A percentile compares a stretch with the other conserved stretches of the same genome.
Conservation (phyloP, 2,113 vertebrate genomes). For the Ploceus nigricollis region DNA sequence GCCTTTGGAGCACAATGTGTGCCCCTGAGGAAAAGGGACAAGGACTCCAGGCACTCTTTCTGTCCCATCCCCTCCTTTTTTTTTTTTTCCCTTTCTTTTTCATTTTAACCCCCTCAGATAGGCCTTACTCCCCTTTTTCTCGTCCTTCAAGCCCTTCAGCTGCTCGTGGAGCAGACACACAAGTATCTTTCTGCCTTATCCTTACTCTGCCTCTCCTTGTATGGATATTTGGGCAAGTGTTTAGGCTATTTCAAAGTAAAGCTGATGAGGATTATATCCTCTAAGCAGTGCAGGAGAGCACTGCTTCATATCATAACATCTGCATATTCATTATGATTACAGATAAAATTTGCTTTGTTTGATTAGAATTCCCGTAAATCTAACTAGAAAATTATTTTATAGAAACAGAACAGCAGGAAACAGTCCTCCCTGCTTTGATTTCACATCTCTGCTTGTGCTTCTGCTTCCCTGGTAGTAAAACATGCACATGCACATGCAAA, state of each 20-base stretch:
- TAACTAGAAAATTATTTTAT: neutral
- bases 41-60: neutral
- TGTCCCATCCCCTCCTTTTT: rapidly evolving
- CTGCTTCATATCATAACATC: rapidly evolving
- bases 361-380: neutral
- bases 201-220: neutral
- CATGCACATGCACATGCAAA: neutral
- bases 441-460: neutral
- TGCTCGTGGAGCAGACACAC: neutral
- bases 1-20: neutral
- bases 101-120: neutral
- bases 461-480: neutral
- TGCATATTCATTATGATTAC: neutral
- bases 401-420: neutral
- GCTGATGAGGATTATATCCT: neutral
- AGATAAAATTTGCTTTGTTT: neutral
- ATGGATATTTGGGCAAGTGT: neutral
- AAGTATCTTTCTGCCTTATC: neutral
- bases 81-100: neutral
- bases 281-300: neutral
- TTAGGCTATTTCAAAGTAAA: neutral
- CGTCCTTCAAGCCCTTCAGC: neutral
- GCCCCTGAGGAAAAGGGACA: rapidly evolving
- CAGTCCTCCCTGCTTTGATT: neutral
- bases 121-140: neutral